Evolutionary conservation across 1,140 invertebrate species (phyloP).

Genomic region (Philopotamus ludificatus): DNA sequence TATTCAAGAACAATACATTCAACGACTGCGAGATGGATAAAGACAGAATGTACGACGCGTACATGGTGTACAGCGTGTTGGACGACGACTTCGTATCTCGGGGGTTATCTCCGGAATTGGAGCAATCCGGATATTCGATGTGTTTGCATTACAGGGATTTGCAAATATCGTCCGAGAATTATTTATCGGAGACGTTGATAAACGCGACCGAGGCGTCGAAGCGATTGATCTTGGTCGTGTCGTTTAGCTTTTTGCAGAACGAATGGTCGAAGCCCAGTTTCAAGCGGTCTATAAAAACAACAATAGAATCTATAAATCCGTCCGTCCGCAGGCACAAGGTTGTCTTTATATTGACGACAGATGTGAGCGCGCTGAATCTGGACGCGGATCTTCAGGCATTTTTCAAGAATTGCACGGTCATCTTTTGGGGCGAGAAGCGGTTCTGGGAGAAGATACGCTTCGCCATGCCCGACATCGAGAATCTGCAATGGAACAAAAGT

Average conservation of each 20-base stretch:
- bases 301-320: conserved; percentile 65
- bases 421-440: conserved; percentile 80
- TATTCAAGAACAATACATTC: conserved; percentile 72
- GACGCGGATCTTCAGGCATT: conserved; percentile 80
- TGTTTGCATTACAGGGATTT: conserved; percentile 75
- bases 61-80: conserved; percentile 83
- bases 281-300: conserved; percentile 67
- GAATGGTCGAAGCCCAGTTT: conserved; percentile 76
- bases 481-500: conserved; percentile 57
- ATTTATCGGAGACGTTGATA: conserved; percentile 73
- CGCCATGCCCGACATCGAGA: conserved; percentile 76
- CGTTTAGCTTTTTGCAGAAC: conserved; percentile 69
- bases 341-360: conserved; percentile 67
- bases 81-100: conserved; percentile 81
- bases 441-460: conserved; percentile 90
- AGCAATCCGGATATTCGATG: conserved; percentile 71
- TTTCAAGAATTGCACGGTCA: conserved; percentile 77
- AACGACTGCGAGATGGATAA: conserved; percentile 71
- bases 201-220: conserved; percentile 75
- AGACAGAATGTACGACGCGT: conserved; percentile 81
- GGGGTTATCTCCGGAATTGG: conserved; percentile 75
- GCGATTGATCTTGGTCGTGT: conserved; percentile 70
- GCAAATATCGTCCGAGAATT: conserved; percentile 67
- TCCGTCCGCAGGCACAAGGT: conserved; percentile 68
- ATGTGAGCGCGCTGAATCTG: conserved; percentile 74